Evolutionary conservation across 2,113 vertebrate species (phyloP).

Genomic region (Brachyistius frenatus): DNA sequence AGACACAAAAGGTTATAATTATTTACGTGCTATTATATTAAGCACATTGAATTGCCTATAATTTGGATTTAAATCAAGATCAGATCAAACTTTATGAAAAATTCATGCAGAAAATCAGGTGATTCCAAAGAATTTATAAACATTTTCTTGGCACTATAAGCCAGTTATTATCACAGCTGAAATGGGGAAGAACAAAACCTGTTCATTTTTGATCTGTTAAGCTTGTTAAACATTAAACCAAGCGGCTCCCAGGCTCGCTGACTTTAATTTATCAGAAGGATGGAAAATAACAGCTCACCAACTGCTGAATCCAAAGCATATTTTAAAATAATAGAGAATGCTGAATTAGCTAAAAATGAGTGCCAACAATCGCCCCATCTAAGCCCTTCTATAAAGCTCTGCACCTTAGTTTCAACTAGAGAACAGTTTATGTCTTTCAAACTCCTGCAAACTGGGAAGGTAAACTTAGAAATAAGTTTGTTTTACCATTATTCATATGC

Average conservation of each 20-base stretch:
- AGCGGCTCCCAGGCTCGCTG: not conserved
- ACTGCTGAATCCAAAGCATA: not conserved
- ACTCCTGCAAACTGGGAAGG: not conserved
- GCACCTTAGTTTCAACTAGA: too few relatives aligned
- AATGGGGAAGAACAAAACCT: slow-evolving; percentile 6
- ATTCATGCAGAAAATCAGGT: not conserved
- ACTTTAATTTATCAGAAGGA: not conserved
- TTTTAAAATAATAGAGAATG: not conserved
- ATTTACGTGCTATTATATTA: not conserved
- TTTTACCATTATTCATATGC: too few relatives aligned
- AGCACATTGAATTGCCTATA: not conserved
- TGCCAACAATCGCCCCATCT: too few relatives aligned
- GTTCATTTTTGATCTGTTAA: not conserved
- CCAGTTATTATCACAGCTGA: not conserved
- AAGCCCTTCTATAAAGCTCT: too few relatives aligned
- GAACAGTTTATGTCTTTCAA: not conserved
- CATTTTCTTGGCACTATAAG: not conserved
- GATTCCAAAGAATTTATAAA: too few relatives aligned
- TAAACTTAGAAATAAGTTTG: too few relatives aligned
- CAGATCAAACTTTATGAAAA: not conserved
- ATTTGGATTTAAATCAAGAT: not conserved
- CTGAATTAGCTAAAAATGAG: too few relatives aligned
- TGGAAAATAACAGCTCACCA: not conserved
- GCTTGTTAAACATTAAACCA: not conserved
- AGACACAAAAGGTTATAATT: not conserved